A percentile compares a stretch with the other conserved stretches of the same genome.
These are phyloP conservation scores for Montipora sp. DNA, from an alignment of 64 coral and sea anemone genomes.

Conservation along the genomic window DNA sequence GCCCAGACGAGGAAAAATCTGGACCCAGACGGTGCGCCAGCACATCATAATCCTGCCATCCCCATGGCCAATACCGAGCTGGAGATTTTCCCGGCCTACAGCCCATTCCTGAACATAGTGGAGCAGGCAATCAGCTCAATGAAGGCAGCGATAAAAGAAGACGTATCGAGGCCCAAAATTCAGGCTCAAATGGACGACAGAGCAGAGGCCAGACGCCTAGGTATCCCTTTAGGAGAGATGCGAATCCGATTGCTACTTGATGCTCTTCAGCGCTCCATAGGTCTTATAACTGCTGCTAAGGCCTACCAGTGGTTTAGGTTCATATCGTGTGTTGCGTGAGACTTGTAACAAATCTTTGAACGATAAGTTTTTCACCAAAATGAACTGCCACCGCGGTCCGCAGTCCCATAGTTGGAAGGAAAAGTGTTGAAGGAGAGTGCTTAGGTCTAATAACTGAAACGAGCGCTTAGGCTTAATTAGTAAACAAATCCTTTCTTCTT, in stretches of 20 bases:
- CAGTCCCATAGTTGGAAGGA: no score
- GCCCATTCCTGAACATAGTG: conserved; percentile 57
- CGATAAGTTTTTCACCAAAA: no score
- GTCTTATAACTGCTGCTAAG: neutral
- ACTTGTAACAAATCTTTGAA: no score
- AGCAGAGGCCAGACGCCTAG: conserved; percentile 30
- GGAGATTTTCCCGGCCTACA: conserved; percentile 45
- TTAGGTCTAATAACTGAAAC: no score
- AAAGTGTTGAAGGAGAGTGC: no score
- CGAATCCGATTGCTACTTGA: neutral
- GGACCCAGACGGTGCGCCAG: conserved; percentile 51
- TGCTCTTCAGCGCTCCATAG: conserved; percentile 23
- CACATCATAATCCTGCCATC: neutral
- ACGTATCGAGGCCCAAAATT: conserved; percentile 10
- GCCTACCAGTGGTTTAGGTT: conserved; percentile 2
- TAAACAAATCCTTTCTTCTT: no score
- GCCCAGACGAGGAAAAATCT: conserved; percentile 31
- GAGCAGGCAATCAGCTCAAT: conserved; percentile 40
- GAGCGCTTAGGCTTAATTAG: no score
- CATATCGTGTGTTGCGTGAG: no score
- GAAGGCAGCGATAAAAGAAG: no score
- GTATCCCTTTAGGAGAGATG: conserved; percentile 35
- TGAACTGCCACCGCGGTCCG: no score
- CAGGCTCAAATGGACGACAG: conserved; percentile 23
- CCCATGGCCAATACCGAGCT: conserved; percentile 34